These are phyloP conservation scores for Ellobius talpinus DNA, from an alignment of 2,113 vertebrate species.

Conservation along the genomic window DNA sequence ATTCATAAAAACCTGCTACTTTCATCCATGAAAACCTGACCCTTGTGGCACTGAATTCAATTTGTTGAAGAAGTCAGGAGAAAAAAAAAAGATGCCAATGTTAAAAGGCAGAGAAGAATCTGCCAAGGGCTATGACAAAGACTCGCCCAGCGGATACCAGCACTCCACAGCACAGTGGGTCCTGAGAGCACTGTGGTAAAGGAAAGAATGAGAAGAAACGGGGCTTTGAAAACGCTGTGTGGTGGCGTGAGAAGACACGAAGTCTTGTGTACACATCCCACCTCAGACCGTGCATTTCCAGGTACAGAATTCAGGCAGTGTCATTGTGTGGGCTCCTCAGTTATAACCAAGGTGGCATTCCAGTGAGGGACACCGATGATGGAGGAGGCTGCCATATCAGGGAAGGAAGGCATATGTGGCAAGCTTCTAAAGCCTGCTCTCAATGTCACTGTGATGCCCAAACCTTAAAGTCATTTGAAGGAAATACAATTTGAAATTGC, in stretches of 20 bases:
- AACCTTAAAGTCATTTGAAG: neutral
- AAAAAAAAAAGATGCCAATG: neutral
- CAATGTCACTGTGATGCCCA: neutral
- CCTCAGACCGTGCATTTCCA: neutral
- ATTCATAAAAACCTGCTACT: too few species aligned
- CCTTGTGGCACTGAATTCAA: neutral
- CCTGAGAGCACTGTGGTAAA: neutral
- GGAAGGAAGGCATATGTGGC: accelerated
- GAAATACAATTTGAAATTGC: neutral
- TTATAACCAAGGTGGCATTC: too few species aligned
- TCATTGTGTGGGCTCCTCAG: accelerated
- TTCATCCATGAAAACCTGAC: neutral
- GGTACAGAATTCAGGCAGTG: neutral
- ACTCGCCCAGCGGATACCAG: neutral
- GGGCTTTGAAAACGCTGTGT: neutral
- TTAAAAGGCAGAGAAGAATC: neutral
- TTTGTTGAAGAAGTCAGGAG: neutral
- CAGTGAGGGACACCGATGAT: too few species aligned
- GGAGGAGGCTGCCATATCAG: too few species aligned
- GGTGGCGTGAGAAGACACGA: neutral
- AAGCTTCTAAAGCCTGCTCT: neutral
- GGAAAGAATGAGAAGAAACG: neutral
- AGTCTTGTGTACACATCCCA: neutral
- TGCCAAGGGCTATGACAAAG: neutral
- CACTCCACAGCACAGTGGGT: neutral